Base-by-base conservation (phyloP, 2,888 invertebrate genomes). In the Leucoptera coffeella region DNA sequence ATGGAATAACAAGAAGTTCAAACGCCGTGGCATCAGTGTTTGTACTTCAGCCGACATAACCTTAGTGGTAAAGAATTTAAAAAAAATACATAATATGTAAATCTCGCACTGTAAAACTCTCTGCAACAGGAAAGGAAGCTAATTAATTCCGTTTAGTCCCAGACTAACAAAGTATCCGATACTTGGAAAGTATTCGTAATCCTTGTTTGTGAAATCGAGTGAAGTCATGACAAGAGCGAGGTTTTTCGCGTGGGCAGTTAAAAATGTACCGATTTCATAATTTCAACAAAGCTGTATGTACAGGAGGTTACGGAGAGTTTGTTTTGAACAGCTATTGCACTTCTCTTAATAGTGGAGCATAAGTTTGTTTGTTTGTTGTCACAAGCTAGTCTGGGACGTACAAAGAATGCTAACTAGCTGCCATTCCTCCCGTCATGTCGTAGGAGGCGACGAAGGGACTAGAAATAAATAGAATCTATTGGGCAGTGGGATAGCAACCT, bases 191-290 rank as follows among this genome's bases (percentile, higher is more conserved):
- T n/a, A 19, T n/a, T 19, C n/a, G 9, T 13, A n/a, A n/a, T n/a
- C n/a, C n/a, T n/a, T n/a, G n/a, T n/a, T n/a, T n/a, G n/a, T n/a
- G n/a, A n/a, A n/a, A n/a, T n/a, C n/a, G n/a, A n/a, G n/a, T n/a
- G n/a, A n/a, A n/a, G n/a, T n/a, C n/a, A n/a, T n/a, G n/a, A n/a
- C n/a, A n/a, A n/a, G n/a, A n/a, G n/a, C n/a, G n/a, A n/a, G n/a
- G n/a, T n/a, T n/a, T n/a, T n/a, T n/a, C n/a, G 23, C 14, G 23
- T 23, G 13, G 23, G 23, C 10, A 13, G 23, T 14, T 14, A 10
- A 23, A 23, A 23, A 23, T 23, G n/a, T 23, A 10, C n/a, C 14
- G 14, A 3, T 23, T 23, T 23, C 23, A 14, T 14, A 14, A 23
- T 12, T 12, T 5, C 10, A 23, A 9, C 14, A 2, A 11, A 8